Conservation (phyloP, 2,797 vertebrate genomes). For the Urocyon cinereoargenteus region DNA sequence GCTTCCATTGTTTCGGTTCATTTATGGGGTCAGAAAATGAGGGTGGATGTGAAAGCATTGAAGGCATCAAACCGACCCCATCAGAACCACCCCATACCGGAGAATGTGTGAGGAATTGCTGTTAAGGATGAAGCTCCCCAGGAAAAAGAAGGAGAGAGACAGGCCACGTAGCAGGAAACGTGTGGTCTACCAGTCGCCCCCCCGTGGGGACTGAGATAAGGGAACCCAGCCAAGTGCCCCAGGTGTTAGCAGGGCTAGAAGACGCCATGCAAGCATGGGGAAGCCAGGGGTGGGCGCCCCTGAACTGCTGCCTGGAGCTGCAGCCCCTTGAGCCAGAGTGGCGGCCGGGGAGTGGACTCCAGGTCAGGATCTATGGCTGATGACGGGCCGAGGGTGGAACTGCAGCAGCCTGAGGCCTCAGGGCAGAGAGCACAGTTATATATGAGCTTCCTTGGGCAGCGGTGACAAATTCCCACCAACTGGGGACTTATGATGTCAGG, state of each 20-base stretch:
- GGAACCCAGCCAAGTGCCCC: too few species aligned
- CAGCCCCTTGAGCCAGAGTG: fast-evolving
- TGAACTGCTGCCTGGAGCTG: neutral
- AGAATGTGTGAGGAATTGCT: fast-evolving
- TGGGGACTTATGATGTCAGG: neutral
- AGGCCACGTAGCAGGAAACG: too few species aligned
- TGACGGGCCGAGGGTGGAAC: fast-evolving
- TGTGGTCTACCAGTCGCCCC: fast-evolving
- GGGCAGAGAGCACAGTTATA: neutral
- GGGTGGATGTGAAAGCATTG: fast-evolving
- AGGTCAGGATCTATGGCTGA: fast-evolving
- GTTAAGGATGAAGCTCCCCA: fast-evolving
- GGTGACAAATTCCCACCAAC: neutral
- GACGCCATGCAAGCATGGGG: neutral
- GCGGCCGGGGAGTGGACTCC: fast-evolving
- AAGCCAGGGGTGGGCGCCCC: too few species aligned
- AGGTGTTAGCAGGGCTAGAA: neutral
- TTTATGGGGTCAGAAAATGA: too few species aligned
- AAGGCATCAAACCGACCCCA: neutral
- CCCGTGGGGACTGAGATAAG: fast-evolving
- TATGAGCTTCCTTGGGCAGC: neutral
- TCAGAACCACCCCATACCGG: neutral
- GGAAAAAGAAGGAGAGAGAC: too few species aligned
- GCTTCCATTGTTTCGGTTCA: fast-evolving
- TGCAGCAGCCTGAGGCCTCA: neutral